phyloP scores from a whole-genome alignment of 2,113 vertebrate species.

The Oostethus manadensis region DNA sequence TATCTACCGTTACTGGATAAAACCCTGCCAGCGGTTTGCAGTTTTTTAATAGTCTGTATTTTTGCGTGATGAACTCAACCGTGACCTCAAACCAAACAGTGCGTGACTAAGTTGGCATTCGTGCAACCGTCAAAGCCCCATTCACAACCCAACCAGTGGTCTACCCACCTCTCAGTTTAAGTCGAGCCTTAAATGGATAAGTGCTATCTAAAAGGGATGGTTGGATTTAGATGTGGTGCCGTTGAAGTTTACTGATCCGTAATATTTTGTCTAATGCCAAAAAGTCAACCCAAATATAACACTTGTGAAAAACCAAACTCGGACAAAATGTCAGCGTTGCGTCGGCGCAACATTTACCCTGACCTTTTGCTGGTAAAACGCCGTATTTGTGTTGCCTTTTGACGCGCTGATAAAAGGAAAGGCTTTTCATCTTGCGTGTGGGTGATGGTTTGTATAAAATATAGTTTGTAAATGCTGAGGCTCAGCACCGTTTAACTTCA shows the following conservation, averaged over 20 bases:
- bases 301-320: neutral
- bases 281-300: neutral
- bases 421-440: conserved; percentile 2
- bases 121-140: neutral
- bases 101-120: neutral
- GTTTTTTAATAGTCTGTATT: too few species aligned
- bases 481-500: conserved; percentile 17
- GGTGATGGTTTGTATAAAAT: conserved; percentile 20
- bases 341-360: neutral
- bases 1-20: too few species aligned
- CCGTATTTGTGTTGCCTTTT: neutral
- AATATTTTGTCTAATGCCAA: neutral
- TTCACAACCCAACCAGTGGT: too few species aligned
- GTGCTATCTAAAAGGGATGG: neutral
- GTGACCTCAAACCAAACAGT: too few species aligned
- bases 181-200: neutral
- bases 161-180: too few species aligned
- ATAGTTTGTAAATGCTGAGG: conserved; percentile 1
- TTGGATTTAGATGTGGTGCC: neutral
- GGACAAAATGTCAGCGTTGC: neutral
- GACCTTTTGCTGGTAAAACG: conserved; percentile 5
- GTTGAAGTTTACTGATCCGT: neutral
- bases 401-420: neutral
- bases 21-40: too few species aligned
- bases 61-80: too few species aligned